Evolutionary conservation across 2,797 vertebrate genomes (phyloP), one percentile per base, ranked within the genome.

Genomic region (Microcaecilia unicolor): DNA sequence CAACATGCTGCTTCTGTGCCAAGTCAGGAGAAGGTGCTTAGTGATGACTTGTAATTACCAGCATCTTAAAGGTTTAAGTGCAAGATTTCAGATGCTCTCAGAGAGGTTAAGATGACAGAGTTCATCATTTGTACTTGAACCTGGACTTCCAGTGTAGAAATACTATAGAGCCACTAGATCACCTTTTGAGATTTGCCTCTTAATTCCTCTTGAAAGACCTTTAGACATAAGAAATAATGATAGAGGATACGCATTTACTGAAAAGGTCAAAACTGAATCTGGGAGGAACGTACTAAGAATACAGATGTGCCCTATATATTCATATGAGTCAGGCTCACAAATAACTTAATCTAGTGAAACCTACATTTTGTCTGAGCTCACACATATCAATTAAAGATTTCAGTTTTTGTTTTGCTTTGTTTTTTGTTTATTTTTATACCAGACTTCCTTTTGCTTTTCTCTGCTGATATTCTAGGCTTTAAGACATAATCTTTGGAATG

Each of bases 231-330:
- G 52, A 60, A 60, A 37, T 1, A 0, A 22, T 34, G 19, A 31
- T 53, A 51, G 28, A 29, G 55, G 28, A 29, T 65, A 38, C 55
- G 46, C 68, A 58, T 58, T 68, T 68, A 35, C 41, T 49, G n/a
- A 25, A 47, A 44, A 43, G 51, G 61, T 60, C 58, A 44, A 34
- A 41, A 32, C 41, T 19, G 31, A 19, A 31, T 53, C 28, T 28
- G 60, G 25, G 27, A 62, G 52, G 43, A 23, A 37, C 19, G 53
- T 40, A 27, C 30, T n/a, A n/a, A 38, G 34, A 47, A 12, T 55
- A 45, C 34, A 64, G 58, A 37, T 67, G 58, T 54, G 57, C 45
- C 46, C 25, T 36, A 37, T 34, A 44, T 51, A 64, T 58, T 69
- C 47, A 48, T 48, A 34, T 23, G 21, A 29, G 35, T 43, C 38